These are phyloP conservation scores for Telmatochromis bifrenatus DNA, from an alignment of 2,113 vertebrate species.

Conservation along the genomic window DNA sequence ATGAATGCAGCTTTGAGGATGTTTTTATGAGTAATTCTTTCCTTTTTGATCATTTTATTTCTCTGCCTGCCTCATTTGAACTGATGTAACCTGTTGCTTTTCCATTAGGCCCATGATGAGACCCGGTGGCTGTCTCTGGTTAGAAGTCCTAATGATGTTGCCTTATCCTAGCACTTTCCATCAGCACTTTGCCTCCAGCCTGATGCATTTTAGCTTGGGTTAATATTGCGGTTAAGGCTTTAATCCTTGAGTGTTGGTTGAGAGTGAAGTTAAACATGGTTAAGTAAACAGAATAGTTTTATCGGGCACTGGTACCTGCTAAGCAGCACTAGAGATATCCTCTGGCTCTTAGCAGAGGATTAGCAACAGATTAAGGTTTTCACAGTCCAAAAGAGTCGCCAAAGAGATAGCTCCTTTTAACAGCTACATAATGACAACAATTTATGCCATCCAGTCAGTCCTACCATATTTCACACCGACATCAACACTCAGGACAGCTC, in stretches of 20 bases:
- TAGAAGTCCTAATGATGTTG: background rate
- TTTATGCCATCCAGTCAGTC: background rate
- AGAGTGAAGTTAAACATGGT: constrained; percentile 11
- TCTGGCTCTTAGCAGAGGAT: constrained; percentile 41
- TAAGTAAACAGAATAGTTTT: constrained; percentile 24
- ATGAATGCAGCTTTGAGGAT: background rate
- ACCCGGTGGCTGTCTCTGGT: background rate
- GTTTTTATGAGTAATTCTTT: background rate
- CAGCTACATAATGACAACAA: background rate
- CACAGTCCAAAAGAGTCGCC: constrained; percentile 26
- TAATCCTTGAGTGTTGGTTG: constrained; percentile 17
- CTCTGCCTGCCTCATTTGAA: background rate
- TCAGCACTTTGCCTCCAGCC: background rate
- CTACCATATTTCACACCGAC: background rate
- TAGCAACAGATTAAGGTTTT: constrained; percentile 50
- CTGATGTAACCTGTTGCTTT: background rate
- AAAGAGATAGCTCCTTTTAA: constrained; percentile 14
- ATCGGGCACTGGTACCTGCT: background rate
- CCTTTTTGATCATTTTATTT: background rate
- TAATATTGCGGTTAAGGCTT: constrained; percentile 1
- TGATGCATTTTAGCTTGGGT: background rate
- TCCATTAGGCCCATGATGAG: background rate
- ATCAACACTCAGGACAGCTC: background rate
- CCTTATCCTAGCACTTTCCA: background rate
- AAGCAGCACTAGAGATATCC: constrained; percentile 16